A percentile compares a stretch with the other conserved stretches of the same genome.
Conservation (phyloP, 2,113 vertebrate genomes). For the Nesogale talazaci region DNA sequence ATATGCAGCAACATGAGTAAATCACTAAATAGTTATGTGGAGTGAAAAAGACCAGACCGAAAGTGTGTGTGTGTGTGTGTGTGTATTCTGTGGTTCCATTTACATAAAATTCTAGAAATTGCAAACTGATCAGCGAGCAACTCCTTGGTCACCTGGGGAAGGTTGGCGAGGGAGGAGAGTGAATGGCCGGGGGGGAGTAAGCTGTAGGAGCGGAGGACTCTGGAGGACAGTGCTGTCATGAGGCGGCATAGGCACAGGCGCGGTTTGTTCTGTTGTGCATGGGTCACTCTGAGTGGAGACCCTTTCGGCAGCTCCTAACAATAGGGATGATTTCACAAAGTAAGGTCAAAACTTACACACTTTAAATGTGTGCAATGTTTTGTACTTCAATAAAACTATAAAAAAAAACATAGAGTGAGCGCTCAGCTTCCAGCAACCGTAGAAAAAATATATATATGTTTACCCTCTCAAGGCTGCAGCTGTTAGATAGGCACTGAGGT, state of each 20-base stretch:
- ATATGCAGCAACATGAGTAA: background rate
- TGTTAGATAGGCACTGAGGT: background rate
- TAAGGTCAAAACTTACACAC: background rate
- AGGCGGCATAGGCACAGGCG: too few species aligned
- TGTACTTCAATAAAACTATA: background rate
- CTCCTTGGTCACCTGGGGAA: background rate
- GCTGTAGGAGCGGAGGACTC: background rate
- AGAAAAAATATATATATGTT: too few species aligned
- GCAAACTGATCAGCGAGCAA: background rate
- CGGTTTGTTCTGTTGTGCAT: background rate
- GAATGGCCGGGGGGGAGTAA: background rate
- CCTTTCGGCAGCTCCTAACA: background rate
- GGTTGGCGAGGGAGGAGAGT: background rate
- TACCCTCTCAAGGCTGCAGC: background rate
- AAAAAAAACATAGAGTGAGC: too few species aligned
- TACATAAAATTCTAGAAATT: constrained; percentile 35
- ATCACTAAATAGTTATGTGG: background rate
- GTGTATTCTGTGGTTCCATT: constrained; percentile 12
- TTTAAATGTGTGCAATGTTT: background rate
- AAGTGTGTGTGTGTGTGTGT: too few species aligned
- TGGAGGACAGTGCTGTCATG: background rate
- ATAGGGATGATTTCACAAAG: background rate
- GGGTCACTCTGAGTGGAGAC: background rate
- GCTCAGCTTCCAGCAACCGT: too few species aligned
- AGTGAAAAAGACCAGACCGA: constrained; percentile 11